Evolutionary conservation across 2,113 vertebrate species (phyloP), one percentile per base, ranked within the genome.

Genomic region (Anthoscopus minutus): DNA sequence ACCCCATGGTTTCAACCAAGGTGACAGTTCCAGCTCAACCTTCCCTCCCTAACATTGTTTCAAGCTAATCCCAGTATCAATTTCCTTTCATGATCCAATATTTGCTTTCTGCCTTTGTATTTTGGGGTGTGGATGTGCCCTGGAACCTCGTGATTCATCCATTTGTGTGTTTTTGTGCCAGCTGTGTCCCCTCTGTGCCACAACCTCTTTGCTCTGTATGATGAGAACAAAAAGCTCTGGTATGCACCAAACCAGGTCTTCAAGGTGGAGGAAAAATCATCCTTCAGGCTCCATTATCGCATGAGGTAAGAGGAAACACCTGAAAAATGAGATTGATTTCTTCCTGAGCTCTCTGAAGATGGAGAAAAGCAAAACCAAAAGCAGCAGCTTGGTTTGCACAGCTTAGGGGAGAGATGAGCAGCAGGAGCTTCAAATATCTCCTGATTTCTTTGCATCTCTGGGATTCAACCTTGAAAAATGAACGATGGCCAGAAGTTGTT

Each of bases 101-200:
- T 65, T 86, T 85, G 33, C 38, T 80, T 31, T 35, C 1, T 18
- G 10, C 2, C 1, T 66, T 66, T 48, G 31, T 58, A 11, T 31
- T 87, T 54, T n/a, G 50, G 45, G 58, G 9, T 4, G 15, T 71
- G 22, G 18, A 0, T 40, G 9, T 64, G 33, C 23, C 0, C 48
- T 15, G 22, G 48, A 50, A 15, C 45, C 51, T 45, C 3, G 33
- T 64, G 60, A 47, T 27, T 89, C 61, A 82, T 5, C 4, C 9
- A 0, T 15, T 13, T 67, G 15, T 81, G 33, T 84, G 1, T 80
- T 71, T 89, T 73, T 53, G 81, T 85, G 67, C 31, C 96, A 99
- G 99, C 92, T 37, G 98, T 99, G 89, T 99, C 99, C 94, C 99
- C 99, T 70, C 97, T 99, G 91, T 99, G 99, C 95, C 98, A 99